Conservation (phyloP, 2,797 vertebrate genomes). For the Balearica regulorum region DNA sequence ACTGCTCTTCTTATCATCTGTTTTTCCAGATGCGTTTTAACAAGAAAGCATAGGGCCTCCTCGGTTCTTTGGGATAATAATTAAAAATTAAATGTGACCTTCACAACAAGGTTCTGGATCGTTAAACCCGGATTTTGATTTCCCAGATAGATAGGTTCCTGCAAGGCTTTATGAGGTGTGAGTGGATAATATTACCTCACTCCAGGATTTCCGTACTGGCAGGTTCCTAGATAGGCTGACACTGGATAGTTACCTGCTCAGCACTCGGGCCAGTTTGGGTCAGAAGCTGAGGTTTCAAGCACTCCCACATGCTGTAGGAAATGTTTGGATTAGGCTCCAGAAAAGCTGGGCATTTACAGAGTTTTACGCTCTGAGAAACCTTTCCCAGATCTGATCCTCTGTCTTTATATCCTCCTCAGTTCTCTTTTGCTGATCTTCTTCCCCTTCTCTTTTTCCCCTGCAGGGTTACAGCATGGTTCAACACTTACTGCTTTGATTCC, state of each 20-base stretch:
- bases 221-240: background rate
- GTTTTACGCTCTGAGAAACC: background rate
- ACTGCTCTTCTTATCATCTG: background rate
- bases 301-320: background rate
- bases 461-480: background rate
- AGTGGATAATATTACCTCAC: conserved; percentile 14
- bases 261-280: background rate
- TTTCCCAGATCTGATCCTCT: background rate
- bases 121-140: background rate
- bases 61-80: background rate
- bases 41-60: background rate
- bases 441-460: background rate
- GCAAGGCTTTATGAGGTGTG: conserved; percentile 25
- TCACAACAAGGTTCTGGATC: background rate
- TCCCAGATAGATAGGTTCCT: background rate
- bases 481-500: background rate
- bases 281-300: background rate
- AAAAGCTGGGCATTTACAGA: background rate
- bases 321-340: background rate
- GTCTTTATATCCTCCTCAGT: background rate
- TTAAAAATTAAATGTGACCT: conserved; percentile 2
- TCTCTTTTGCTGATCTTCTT: background rate
- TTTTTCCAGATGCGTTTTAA: conserved; percentile 4
- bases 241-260: background rate
- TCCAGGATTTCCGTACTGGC: background rate